Percentiles rank a stretch among this genome's conserved stretches.
These are phyloP conservation scores for Dryobotodes eremita DNA, from an alignment of 2,888 invertebrate genomes.

Conservation along the genomic window DNA sequence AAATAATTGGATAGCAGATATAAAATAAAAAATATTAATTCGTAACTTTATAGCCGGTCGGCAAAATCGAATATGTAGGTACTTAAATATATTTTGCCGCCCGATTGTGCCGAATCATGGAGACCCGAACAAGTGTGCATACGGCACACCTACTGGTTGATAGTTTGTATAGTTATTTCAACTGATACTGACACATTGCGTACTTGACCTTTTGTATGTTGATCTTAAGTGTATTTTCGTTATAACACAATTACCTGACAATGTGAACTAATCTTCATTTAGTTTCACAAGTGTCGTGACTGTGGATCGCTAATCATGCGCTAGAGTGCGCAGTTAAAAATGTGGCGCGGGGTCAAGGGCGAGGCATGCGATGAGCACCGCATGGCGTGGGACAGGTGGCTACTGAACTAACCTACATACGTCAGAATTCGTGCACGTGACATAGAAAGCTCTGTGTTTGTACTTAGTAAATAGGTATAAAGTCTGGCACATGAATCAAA, in stretches of 20 bases:
- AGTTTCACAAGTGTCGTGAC: conserved; percentile 83
- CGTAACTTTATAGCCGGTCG: no score
- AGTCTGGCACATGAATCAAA: neutral
- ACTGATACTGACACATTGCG: neutral
- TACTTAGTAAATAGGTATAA: neutral
- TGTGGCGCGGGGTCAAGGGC: conserved; percentile 71
- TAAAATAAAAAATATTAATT: no score
- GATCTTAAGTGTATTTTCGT: conserved; percentile 50
- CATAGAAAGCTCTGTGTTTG: conserved; percentile 14
- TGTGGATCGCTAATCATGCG: conserved; percentile 76
- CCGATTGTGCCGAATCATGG: neutral
- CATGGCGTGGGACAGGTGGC: conserved; percentile 68
- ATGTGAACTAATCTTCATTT: conserved; percentile 58
- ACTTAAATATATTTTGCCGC: no score
- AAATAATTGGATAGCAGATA: no score
- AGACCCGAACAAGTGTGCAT: neutral
- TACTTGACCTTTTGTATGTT: conserved; percentile 21
- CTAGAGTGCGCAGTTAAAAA: conserved; percentile 72
- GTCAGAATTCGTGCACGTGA: conserved; percentile 27
- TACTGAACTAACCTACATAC: conserved; percentile 53
- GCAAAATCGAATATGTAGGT: no score
- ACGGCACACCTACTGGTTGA: neutral
- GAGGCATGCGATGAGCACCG: conserved; percentile 57
- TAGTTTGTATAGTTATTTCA: neutral
- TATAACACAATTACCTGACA: conserved; percentile 64